Base-by-base conservation (phyloP, 1,140 invertebrate species). In the Pteromalus puparum region DNA sequence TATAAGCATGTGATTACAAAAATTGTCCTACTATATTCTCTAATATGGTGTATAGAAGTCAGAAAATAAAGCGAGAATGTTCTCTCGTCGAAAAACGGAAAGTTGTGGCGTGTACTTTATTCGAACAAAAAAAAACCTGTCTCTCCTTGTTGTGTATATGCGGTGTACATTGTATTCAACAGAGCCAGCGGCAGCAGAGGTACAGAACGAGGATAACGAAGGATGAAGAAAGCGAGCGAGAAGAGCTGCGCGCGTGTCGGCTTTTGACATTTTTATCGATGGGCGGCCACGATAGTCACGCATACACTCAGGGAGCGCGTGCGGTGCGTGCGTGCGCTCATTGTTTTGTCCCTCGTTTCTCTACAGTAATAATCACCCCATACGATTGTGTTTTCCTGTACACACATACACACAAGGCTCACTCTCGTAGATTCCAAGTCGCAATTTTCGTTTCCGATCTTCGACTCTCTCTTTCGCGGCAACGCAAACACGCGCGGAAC, bases 261-360 rank as follows among this genome's bases (percentile, higher is more conserved):
- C 65, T 74, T 74, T 74, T 61, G 70, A 82, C 80, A 74, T 74
- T 82, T 75, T 82, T 76, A 82, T 82, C 34, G 73, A 76, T 76
- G 61, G 24, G 61, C 24, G 81, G 12, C 74, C 42, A 61, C 30
- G 28, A 76, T 67, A 75, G 73, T 82, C 73, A 82, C 38, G 73
- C 28, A 61, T 46, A 12, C 13, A 82, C 28, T 38, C 26, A 13
- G 38, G 13, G 12, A n/a, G 28, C 26, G 28, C 67, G 72, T 38
- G 70, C 70, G 72, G 30, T 42, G 10, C 18, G 26, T 34, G 30
- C 28, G 34, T 38, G 72, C 30, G 38, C 68, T n/a, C 15, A 74
- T 74, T 74, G 72, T 74, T n/a, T 70, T 10, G 9, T 10, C 68
- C 24, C 26, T 26, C 68, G 68, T n/a, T n/a, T n/a, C 72, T 7